Conservation (phyloP, 2,113 vertebrate species). For the Fregata magnificens region DNA sequence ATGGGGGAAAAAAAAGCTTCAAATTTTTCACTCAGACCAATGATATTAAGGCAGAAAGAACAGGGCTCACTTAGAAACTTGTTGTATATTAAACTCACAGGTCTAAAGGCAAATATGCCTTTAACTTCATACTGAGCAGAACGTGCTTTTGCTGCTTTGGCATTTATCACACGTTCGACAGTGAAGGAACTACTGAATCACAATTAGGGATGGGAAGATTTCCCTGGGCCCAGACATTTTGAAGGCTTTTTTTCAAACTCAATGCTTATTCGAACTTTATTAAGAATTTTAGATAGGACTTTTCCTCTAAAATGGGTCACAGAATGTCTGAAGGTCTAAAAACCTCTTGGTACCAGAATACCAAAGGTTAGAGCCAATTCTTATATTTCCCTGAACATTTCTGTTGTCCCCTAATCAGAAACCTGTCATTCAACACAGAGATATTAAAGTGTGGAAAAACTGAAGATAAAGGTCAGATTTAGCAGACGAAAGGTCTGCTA, state of each 20-base stretch:
- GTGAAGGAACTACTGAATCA: slow-evolving; percentile 15
- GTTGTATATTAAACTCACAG: background rate
- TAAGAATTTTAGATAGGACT: background rate
- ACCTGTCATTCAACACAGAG: slow-evolving; percentile 1
- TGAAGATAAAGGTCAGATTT: slow-evolving; percentile 8
- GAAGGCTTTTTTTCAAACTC: background rate
- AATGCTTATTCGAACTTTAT: background rate
- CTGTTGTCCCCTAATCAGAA: slow-evolving; percentile 31
- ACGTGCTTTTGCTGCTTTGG: background rate
- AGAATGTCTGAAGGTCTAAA: background rate
- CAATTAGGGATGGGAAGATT: slow-evolving; percentile 15
- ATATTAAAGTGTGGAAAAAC: slow-evolving; percentile 23
- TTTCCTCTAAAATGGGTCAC: background rate
- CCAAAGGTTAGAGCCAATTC: background rate
- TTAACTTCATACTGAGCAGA: slow-evolving; percentile 18
- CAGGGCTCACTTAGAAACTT: background rate
- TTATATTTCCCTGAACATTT: background rate
- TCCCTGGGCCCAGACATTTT: background rate
- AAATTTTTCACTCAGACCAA: background rate
- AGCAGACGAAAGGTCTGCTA: background rate
- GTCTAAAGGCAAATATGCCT: slow-evolving; percentile 27
- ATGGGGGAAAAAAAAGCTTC: background rate
- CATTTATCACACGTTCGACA: slow-evolving; percentile 40
- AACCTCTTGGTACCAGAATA: background rate
- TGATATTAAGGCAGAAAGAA: background rate